A percentile compares a stretch with the other conserved stretches of the same genome.
These are phyloP conservation scores for Tetrax tetrax DNA, from an alignment of 2,113 vertebrate species.

Conservation along the genomic window DNA sequence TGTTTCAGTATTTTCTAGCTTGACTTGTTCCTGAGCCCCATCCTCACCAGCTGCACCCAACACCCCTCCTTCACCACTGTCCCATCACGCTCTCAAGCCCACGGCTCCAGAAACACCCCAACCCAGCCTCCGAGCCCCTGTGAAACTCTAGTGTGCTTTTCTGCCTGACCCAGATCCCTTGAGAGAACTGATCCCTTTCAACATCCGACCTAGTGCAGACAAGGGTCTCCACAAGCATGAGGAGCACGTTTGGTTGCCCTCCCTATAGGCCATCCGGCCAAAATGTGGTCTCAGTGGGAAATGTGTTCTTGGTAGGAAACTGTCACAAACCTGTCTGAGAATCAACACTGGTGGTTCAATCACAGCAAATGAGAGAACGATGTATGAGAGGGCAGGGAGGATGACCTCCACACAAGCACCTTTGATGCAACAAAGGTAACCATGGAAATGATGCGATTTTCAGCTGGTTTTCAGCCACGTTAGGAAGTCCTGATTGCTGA, in stretches of 20 bases:
- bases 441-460: neutral
- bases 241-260: neutral
- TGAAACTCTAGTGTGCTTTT: neutral
- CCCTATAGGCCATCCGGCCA: neutral
- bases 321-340: neutral
- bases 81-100: neutral
- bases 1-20: neutral
- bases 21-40: neutral
- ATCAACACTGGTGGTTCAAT: rapidly evolving
- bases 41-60: neutral
- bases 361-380: rapidly evolving
- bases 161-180: neutral
- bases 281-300: neutral
- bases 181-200: neutral
- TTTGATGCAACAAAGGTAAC: neutral
- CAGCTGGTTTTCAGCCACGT: neutral
- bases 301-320: neutral
- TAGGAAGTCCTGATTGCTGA: neutral
- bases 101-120: neutral
- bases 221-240: neutral
- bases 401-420: rapidly evolving
- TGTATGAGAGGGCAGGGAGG: neutral
- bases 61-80: neutral
- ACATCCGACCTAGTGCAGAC: neutral
- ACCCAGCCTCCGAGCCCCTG: too few relatives aligned